Base-by-base conservation (phyloP, 2,888 invertebrate genomes). In the Elaeidobius kamerunicus region DNA sequence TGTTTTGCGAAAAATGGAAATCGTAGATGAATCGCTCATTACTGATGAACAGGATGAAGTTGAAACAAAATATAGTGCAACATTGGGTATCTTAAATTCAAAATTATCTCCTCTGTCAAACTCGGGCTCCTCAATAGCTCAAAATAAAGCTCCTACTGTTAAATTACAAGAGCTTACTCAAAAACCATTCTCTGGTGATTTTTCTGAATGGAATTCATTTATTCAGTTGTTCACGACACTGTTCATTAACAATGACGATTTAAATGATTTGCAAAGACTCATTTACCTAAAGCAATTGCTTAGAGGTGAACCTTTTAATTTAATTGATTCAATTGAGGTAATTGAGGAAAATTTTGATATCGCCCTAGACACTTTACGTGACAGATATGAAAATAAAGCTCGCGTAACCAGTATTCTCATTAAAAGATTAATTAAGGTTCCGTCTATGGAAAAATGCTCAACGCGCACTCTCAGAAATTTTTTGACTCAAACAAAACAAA, bases 201-300 rank as follows among this genome's bases (percentile, higher is more conserved):
- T 17, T 11, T 18, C 41, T 2, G 36, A 48, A 15, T 54, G 54
- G 49, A 38, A 28, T n/a, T 19, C 49, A 9, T 49, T 49, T 17
- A 19, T 32, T 17, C 32, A 54, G 16, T 9, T 49, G 15, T 54
- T 43, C 32, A 49, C 2, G 3, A 44, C 44, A 3, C 27, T 49
- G 7, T 40, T 54, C 15, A 27, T 16, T 6, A 49, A 28, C 5
- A 55, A 55, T 35, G 12, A 7, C 1, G 44, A 34, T 18, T n/a
- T 55, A 5, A 36, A 19, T 23, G 23, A 50, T 12, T 15, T 45
- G 3, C 41, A 55, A 36, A 38, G 32, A 28, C 39, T 50, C 9
- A 45, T 55, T 19, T 55, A 55, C 18, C 11, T 55, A 5, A 50
- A 45, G 46, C 43, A 40, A 40, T 44, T 9, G 4, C 9, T 23